Evolutionary conservation across 1,140 invertebrate genomes (phyloP), one percentile per base, ranked within the genome.

Genomic region (Homalodisca vitripennis): DNA sequence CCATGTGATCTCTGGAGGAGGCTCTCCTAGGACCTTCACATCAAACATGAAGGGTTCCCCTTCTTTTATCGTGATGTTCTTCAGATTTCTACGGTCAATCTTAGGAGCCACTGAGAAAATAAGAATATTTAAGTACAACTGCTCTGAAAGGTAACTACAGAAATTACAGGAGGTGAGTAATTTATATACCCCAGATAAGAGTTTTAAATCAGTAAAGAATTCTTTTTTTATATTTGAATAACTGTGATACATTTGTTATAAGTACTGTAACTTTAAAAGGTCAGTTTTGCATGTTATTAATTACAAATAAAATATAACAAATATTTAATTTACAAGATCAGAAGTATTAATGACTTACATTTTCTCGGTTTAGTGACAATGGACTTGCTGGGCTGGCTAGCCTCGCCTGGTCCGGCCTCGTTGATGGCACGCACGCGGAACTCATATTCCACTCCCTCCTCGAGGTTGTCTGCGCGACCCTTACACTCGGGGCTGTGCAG

Each of bases 361-460:
- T 90, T 91, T 82, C 94, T 89, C 47, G 93, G 90, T 79, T 95
- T 95, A 71, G 91, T 90, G 47, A 89, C 84, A 46, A 94, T 86
- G 6, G 88, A 85, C 79, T 90, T 88, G 70, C 88, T 89, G 41
- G 86, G 84, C 73, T 88, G 85, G 68, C 87, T 90, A 14, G 90
- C 83, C 83, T 94, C 91, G 65, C 93, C 90, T 69, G 92, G 89
- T 34, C 90, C 89, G 69, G 90, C 90, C 48, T 88, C 88, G 77
- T 92, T 92, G 3, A 91, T 79, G n/a, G 93, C 93, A 71, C 88
- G 86, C 3, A 95, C 90, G 29, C 94, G 83, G 84, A 95, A 95
- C 81, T 94, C 91, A 77, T 95, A 95, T 74, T 92, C 91, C 26
- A 88, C 85, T 32, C 92, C 92, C 81, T 95, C 92, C 75, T 95